These are phyloP conservation scores for Gonocerus acuteangulatus DNA, from an alignment of 2,888 invertebrate species.

Conservation along the genomic window DNA sequence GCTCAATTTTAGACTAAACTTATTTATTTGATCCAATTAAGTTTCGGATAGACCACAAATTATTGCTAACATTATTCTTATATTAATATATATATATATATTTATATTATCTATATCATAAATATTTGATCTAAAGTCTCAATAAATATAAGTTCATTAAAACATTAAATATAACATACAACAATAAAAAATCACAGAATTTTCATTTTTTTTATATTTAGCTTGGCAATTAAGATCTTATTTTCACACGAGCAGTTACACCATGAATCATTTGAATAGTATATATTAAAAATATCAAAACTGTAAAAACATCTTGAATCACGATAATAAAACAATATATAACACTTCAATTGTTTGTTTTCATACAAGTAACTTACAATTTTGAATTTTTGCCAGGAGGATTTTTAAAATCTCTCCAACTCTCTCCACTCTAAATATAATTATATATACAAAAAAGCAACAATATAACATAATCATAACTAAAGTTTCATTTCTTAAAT, in stretches of 20 bases:
- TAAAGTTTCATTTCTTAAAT: neutral
- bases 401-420: slow-evolving; percentile 13
- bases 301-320: neutral
- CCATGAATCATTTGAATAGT: slow-evolving; percentile 3
- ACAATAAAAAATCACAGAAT: slow-evolving; percentile 26
- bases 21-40: neutral
- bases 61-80: neutral
- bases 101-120: neutral
- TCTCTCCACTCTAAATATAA: neutral
- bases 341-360: neutral
- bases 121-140: slow-evolving; percentile 16
- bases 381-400: slow-evolving; percentile 10
- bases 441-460: slow-evolving; percentile 11
- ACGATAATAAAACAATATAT: slow-evolving; percentile 1
- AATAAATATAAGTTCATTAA: slow-evolving; percentile 10
- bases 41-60: neutral
- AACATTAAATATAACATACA: slow-evolving; percentile 22
- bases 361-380: neutral
- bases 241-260: slow-evolving; percentile 20
- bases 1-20: neutral
- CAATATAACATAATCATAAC: neutral
- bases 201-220: slow-evolving; percentile 13
- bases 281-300: slow-evolving; percentile 4
- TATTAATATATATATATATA: neutral
- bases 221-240: slow-evolving; percentile 14